Base-by-base conservation (phyloP, 2,888 invertebrate species). In the Tenthredo distinguenda region DNA sequence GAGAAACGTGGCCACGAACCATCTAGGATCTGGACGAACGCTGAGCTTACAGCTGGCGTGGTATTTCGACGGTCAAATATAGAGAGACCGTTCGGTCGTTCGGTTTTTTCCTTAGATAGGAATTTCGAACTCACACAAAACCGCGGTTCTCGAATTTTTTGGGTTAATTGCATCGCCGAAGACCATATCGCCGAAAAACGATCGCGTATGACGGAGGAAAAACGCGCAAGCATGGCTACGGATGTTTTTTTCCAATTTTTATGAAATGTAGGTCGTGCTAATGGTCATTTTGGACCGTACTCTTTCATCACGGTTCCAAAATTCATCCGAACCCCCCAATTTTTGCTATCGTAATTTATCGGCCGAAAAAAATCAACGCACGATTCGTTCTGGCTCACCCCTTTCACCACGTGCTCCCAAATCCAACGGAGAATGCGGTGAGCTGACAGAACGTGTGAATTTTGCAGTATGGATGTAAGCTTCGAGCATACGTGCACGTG, bases 401-500 rank as follows among this genome's bases (percentile, higher is more conserved):
- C 68, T 34, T 68, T 26, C 37, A 3, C 26, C 34, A 71, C 26
- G 71, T 50, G 50, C n/a, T 71, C 2, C 15, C 15, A 37, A 84
- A 31, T n/a, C 47, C 40, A 21, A 34, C n/a, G 26, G 68, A 71
- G 34, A n/a, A 71, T n/a, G 10, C 34, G 84, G 34, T 26, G 15
- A 71, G 87, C 86, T 84, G 86, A 71, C 85, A 89, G 88, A 89
- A 87, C 88, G 87, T 88, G 88, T 85, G 88, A 87, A 86, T 87
- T 85, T 68, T 43, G 81, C 40, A 15, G 86, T 91, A 91, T 90
- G 91, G 91, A 90, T 91, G 90, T 88, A 87, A 83, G 50, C 86
- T 86, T 74, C 65, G 50, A 68, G 83, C 37, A 74, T 9, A 55
- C 15, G 9, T 50, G 40, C 34, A n/a, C 34, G 87, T 87, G 4